Conservation (phyloP, 2,113 vertebrate species). For the Anseranas semipalmata region DNA sequence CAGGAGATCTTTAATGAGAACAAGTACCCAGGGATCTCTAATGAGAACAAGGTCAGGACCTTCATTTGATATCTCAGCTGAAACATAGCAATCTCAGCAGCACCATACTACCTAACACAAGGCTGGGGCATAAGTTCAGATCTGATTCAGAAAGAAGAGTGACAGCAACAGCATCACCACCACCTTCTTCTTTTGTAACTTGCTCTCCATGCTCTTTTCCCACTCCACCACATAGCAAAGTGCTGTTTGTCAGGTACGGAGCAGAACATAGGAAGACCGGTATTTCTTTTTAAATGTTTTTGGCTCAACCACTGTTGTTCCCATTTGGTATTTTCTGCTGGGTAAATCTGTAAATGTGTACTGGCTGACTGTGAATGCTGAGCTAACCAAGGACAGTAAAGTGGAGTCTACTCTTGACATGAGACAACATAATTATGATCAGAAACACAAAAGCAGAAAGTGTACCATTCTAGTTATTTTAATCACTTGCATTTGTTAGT, state of each 20-base stretch:
- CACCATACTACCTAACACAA: slow-evolving; percentile 16
- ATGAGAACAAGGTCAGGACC: slow-evolving; percentile 65
- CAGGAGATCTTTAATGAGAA: slow-evolving; percentile 73
- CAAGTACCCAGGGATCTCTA: slow-evolving; percentile 68
- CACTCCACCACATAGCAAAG: neutral
- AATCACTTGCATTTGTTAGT: slow-evolving; percentile 56
- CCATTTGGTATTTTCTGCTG: neutral
- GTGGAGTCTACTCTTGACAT: slow-evolving; percentile 1
- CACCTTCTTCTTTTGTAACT: neutral
- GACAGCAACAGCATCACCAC: neutral
- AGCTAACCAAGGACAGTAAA: neutral
- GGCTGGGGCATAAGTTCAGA: slow-evolving; percentile 30
- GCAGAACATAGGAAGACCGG: neutral
- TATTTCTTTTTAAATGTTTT: neutral
- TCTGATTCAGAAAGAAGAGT: slow-evolving; percentile 32
- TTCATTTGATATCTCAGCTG: slow-evolving; percentile 63
- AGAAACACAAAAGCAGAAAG: slow-evolving; percentile 18
- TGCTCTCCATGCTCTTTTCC: neutral
- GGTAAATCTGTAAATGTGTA: neutral
- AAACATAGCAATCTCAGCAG: slow-evolving; percentile 60
- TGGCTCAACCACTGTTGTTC: neutral
- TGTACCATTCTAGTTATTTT: slow-evolving; percentile 27
- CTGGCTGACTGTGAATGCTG: neutral
- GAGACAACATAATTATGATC: neutral
- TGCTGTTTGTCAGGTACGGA: neutral